Base-by-base conservation (phyloP, 2,888 invertebrate species). In the Cryptus viduatorius region DNA sequence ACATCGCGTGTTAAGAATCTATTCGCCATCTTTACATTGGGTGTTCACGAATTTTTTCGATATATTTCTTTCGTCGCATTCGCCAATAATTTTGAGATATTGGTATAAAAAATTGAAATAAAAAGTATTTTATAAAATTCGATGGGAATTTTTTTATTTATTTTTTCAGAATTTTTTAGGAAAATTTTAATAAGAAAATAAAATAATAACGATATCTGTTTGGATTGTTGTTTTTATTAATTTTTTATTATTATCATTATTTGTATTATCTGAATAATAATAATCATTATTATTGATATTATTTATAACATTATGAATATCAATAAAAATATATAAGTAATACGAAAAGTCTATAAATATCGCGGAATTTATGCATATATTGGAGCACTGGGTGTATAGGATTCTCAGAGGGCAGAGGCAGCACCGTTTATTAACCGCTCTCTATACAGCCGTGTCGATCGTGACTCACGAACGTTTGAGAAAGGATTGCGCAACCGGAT, bases 381-480 rank as follows among this genome's bases (percentile, higher is more conserved):
- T n/a, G 50, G 67, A 61, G 68, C 68, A 48, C 68, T 68, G n/a
- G n/a, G 24, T 72, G 42, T 61, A 68, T 68, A 31, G 44, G 59
- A 46, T 53, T 68, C 46, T 72, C 56, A 56, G 50, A 29, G 24
- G 37, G 19, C 24, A 7, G 10, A 14, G 14, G 68, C 29, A 64
- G 46, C 46, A 50, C 44, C 67, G 56, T 71, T 82, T 69, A 76
- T 76, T 64, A 69, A 76, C 64, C 76, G 69, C 48, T 69, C 59
- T 81, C 69, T 44, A 59, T 42, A n/a, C 29, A 68, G 31, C 59
- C 59, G 37, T 37, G 37, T 29, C 75, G 79, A 83, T 76, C 83
- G 83, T 83, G 83, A 83, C 79, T 83, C 83, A 83, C 65, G 79
- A 69, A 79, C 79, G 83, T 79, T 83, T 71, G 79, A 75, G 79